Evolutionary conservation across 2,888 invertebrate species (phyloP).

Genomic region (Pammene aurita): DNA sequence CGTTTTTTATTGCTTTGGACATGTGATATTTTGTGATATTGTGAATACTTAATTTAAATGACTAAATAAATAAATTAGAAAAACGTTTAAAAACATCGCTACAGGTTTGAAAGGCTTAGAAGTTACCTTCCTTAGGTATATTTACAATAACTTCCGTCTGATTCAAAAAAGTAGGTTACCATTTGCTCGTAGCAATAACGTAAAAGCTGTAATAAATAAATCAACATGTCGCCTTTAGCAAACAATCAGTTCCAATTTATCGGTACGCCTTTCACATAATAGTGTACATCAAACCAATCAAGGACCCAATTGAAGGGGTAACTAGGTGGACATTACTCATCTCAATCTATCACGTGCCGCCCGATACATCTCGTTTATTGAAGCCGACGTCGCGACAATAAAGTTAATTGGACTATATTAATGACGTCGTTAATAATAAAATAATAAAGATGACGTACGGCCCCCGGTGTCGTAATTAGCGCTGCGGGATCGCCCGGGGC

Average conservation of each 20-base stretch:
- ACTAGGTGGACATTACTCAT: conserved; percentile 78
- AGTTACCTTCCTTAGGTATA: too few species aligned
- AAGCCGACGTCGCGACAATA: conserved; percentile 75
- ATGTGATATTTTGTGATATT: too few species aligned
- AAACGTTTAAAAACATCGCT: too few species aligned
- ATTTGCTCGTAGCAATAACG: not conserved
- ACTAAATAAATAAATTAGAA: too few species aligned
- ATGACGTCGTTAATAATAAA: conserved; percentile 76
- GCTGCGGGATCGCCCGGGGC: conserved; percentile 49
- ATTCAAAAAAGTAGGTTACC: not conserved
- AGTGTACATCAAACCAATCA: conserved; percentile 80
- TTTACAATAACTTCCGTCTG: too few species aligned
- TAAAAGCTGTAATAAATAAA: conserved; percentile 43
- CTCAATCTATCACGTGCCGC: conserved; percentile 74
- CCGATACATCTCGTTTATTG: conserved; percentile 75
- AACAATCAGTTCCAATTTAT: conserved; percentile 77
- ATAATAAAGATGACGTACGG: conserved; percentile 73
- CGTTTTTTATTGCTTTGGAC: too few species aligned
- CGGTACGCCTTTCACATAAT: conserved; percentile 66
- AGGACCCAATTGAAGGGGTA: conserved; percentile 81
- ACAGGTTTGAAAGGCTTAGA: too few species aligned
- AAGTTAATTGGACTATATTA: conserved; percentile 79
- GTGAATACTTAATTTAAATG: too few species aligned
- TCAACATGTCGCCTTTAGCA: conserved; percentile 60
- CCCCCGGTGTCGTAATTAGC: conserved; percentile 66